These are phyloP conservation scores for Rhagium mordax DNA, from an alignment of 2,888 invertebrate genomes.

Conservation along the genomic window DNA sequence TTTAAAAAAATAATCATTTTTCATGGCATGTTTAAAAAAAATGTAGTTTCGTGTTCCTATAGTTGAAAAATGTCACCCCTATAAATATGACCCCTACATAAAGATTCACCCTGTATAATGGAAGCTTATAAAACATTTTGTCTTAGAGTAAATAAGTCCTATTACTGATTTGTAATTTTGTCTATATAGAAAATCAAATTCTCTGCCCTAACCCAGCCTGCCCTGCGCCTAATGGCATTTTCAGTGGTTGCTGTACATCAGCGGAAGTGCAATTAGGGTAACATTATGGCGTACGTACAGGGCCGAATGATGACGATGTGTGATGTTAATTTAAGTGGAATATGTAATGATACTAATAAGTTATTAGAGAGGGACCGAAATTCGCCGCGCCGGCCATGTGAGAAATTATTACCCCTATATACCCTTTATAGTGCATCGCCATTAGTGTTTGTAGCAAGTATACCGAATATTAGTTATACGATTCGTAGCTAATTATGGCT, in stretches of 20 bases:
- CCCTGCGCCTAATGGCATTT: slow-evolving; percentile 3
- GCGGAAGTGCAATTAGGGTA: slow-evolving; percentile 18
- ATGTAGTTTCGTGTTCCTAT: no score
- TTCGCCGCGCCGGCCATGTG: background rate
- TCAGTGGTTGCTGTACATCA: slow-evolving; percentile 1
- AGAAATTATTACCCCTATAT: slow-evolving; percentile 9
- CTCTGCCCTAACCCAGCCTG: no score
- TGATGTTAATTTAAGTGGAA: slow-evolving; percentile 30
- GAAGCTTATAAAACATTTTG: no score
- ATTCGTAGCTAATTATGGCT: background rate
- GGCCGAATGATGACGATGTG: slow-evolving; percentile 21
- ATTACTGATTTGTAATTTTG: no score
- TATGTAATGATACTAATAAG: slow-evolving; percentile 13
- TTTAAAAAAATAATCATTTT: no score
- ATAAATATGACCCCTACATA: no score
- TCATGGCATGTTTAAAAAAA: no score
- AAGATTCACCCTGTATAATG: no score
- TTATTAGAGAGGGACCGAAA: slow-evolving; percentile 24
- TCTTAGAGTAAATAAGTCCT: no score
- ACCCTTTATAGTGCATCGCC: background rate
- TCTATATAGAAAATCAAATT: no score
- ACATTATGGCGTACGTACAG: slow-evolving; percentile 9
- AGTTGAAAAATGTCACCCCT: no score
- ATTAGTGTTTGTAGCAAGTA: background rate
- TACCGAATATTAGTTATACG: background rate